A percentile compares a stretch with the other conserved stretches of the same genome.
These are phyloP conservation scores for Fulica atra DNA, from an alignment of 2,113 vertebrate genomes.

Conservation along the genomic window DNA sequence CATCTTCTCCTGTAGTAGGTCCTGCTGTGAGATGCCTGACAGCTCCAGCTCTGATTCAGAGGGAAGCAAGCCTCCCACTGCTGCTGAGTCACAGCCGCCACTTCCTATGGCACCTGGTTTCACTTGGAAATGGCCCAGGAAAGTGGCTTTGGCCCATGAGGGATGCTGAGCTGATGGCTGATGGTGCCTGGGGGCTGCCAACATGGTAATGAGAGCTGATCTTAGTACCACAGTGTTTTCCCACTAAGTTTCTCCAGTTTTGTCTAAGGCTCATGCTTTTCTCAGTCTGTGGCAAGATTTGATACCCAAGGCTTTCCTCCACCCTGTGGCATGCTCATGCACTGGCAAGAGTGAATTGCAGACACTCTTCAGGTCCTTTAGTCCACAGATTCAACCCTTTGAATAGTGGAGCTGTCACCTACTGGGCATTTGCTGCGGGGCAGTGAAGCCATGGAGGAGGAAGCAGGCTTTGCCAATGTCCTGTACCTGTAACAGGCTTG, in stretches of 20 bases:
- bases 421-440: neutral
- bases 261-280: rapidly evolving
- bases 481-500: neutral
- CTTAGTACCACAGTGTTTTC: neutral
- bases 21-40: neutral
- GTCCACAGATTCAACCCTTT: neutral
- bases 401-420: neutral
- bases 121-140: neutral
- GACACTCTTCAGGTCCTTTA: rapidly evolving
- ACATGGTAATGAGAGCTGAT: rapidly evolving
- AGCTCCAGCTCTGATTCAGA: neutral
- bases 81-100: neutral
- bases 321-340: rapidly evolving
- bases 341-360: neutral
- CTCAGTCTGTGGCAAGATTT: neutral
- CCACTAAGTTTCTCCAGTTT: neutral
- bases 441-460: neutral
- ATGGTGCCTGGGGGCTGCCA: neutral
- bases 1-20: neutral
- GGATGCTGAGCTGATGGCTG: neutral
- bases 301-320: neutral
- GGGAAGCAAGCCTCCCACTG: neutral
- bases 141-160: neutral
- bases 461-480: neutral
- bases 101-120: neutral